Evolutionary conservation across 2,797 vertebrate species (phyloP), one percentile per base, ranked within the genome.

Genomic region (Dallia pectoralis): DNA sequence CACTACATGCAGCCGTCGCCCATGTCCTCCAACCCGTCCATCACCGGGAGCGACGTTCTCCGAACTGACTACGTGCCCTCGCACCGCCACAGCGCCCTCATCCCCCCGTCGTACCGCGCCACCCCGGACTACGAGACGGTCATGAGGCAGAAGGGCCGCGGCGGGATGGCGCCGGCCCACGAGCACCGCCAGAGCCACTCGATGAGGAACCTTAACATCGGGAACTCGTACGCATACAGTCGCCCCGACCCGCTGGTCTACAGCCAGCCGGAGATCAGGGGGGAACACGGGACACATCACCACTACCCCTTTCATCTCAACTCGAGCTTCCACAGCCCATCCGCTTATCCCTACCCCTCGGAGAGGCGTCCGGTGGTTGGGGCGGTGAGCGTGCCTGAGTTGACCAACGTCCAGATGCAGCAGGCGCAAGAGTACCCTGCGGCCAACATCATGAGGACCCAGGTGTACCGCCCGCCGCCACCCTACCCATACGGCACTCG

Each of bases 201-300:
- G 0, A 96, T 99, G 95, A 90, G 97, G 30, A 99, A 98, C 83
- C 94, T 99, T 15, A 98, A 94, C 88, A 97, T 99, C 0, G 93
- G 96, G 67, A 97, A 91, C 86, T 97, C 98, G 0, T 98, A 96
- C 0, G 97, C 96, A 4, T 99, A 98, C 89, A 98, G 97, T 87
- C 87, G 97, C 77, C 96, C 97, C 0, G 98, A 97, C 65, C 95
- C 97, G 16, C 92, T 99, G 49, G 98, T 97, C 71, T 99, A 98
- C 89, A 99, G 98, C 87, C 98, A 99, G 67, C 98, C 98, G 0
- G 98, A 99, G 86, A 99, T 99, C 71, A 91, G 97, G n/a, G 96
- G 96, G 75, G 96, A 97, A 1, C 89, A 91, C 2, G 82, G 87
- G 0, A 44, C 44, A 2, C 87, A 95, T n/a, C 92, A 92, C 67